These are phyloP conservation scores for Apaloderma vittatum DNA, from an alignment of 2,113 vertebrate species.

Conservation along the genomic window DNA sequence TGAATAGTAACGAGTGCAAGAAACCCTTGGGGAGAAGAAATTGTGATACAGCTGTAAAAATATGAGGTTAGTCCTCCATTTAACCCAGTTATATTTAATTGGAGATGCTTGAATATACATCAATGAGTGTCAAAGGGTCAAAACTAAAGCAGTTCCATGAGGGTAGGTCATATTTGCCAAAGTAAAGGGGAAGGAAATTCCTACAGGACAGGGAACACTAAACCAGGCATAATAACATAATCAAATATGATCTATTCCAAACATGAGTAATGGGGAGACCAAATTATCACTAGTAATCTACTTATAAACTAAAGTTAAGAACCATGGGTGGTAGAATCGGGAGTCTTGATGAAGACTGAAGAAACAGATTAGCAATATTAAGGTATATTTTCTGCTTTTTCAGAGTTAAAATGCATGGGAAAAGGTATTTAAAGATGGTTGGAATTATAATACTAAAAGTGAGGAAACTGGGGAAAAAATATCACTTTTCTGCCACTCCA, in stretches of 20 bases:
- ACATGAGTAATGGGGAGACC: background rate
- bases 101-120: background rate
- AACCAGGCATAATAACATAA: background rate
- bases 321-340: background rate
- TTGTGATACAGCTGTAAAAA: background rate
- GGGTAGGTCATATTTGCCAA: background rate
- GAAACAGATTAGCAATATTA: background rate
- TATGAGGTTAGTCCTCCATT: background rate
- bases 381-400: background rate
- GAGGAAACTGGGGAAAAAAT: background rate
- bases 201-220: background rate
- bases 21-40: background rate
- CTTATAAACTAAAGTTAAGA: background rate
- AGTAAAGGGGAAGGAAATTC: background rate
- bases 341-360: background rate
- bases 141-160: background rate
- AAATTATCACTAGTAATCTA: background rate
- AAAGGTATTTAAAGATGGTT: background rate
- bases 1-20: background rate
- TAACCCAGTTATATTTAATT: background rate
- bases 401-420: background rate
- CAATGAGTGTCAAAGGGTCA: background rate
- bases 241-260: background rate
- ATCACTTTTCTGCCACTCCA: background rate
- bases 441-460: background rate